A percentile compares a stretch with the other conserved stretches of the same genome.
Evolutionary conservation across 2,797 vertebrate species (phyloP).

Genomic region (Sebastes vulpes): DNA sequence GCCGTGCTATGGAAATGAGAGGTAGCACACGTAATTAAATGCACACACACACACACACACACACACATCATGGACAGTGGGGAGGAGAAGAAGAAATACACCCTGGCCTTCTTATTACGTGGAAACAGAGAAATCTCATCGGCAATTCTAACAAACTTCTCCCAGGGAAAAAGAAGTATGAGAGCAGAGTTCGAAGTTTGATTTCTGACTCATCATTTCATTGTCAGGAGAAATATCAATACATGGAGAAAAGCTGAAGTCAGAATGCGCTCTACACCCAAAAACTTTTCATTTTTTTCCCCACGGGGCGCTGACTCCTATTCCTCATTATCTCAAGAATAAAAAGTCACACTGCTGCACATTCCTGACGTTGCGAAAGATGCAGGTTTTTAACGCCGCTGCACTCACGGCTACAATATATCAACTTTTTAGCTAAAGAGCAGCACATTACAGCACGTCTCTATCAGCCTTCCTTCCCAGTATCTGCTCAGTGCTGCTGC

Average conservation of each 20-base stretch:
- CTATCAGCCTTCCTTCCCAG: not conserved
- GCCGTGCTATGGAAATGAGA: slow-evolving; percentile 7
- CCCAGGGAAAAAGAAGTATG: not conserved
- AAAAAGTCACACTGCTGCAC: slow-evolving; percentile 35
- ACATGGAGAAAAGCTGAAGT: not conserved
- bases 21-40: not conserved
- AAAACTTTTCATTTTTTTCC: not conserved
- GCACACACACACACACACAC: not conserved
- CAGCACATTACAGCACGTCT: not conserved
- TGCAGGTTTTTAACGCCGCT: not conserved
- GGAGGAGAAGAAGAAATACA: not conserved
- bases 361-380: slow-evolving; percentile 10
- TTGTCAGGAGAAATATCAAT: slow-evolving; percentile 9
- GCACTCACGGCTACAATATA: not conserved
- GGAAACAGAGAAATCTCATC: slow-evolving; percentile 5
- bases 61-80: not conserved
- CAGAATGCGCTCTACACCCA: not conserved
- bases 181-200: slow-evolving; percentile 5
- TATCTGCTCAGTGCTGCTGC: not conserved
- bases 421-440: slow-evolving; percentile 1
- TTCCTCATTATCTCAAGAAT: slow-evolving; percentile 31
- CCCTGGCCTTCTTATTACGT: not conserved
- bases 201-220: slow-evolving; percentile 17
- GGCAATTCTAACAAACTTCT: not conserved
- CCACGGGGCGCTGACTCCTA: not conserved